Base-by-base conservation (phyloP, 2,888 invertebrate species). In the Heterodera filipjevi region DNA sequence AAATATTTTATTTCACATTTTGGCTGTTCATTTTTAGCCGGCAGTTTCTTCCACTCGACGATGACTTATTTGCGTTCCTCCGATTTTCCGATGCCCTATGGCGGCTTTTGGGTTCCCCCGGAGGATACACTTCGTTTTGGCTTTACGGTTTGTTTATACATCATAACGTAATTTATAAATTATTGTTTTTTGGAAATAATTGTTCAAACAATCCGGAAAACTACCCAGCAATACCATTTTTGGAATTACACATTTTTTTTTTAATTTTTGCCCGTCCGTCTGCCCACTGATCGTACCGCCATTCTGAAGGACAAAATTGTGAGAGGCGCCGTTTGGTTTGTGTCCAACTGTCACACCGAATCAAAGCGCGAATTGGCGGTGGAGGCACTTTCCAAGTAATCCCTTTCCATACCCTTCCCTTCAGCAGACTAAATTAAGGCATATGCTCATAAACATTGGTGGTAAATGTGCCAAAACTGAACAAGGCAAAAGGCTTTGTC, bases 11-110 rank as follows among this genome's bases (percentile, higher is more conserved):
- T n/a, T 39, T 39, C 39, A 39, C 12, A 10, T 10, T 39, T 39
- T 39, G 8, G 0, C 39, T 6, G 8, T 39, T 39, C 39, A 10
- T 39, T 39, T 77, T 22, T 74, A 79, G 77, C 75, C 81, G 81
- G 77, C 16, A 75, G 81, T 22, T 81, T 80, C n/a, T 94, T 93
- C 85, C 90, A 91, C 82, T 90, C 90, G 89, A 90, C 90, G 30
- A 90, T 90, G 89, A 89, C 89, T 88, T 92, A 87, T 89, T 92
- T 93, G 27, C 83, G 83, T 59, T 89, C 90, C 66, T 89, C 90
- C 0, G 90, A 91, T 81, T 87, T 90, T 44, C 87, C 90, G 22
- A 89, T 89, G 44, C 90, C 90, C 3, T 91, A 91, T 80, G 91
- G 91, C 14, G 79, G 84, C 19, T 87, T 82, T 72, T 84, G 85